phyloP scores from a whole-genome alignment of 2,888 invertebrate genomes.

The Drosophila infuscata region DNA sequence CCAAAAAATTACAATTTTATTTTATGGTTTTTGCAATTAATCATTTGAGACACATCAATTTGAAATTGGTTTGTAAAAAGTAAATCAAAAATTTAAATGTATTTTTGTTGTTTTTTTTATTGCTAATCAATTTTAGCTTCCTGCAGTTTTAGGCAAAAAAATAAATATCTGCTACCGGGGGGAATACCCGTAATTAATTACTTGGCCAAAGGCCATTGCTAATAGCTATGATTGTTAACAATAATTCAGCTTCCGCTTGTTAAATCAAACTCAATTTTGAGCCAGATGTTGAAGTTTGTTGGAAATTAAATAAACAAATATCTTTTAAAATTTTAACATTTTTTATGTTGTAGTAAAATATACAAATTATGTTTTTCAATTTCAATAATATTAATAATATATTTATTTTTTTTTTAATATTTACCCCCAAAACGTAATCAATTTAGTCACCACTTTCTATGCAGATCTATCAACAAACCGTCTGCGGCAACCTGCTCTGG shows the following conservation, averaged over 20 bases:
- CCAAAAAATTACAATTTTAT: neutral
- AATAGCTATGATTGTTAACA: neutral
- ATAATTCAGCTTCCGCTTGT: neutral
- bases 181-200: neutral
- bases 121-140: neutral
- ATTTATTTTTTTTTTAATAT: neutral
- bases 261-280: neutral
- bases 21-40: conserved; percentile 27
- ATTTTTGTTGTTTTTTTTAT: neutral
- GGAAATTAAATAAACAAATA: neutral
- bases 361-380: neutral
- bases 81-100: neutral
- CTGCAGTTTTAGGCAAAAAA: neutral
- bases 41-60: conserved; percentile 18
- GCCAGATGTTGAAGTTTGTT: neutral
- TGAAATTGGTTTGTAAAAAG: conserved; percentile 5
- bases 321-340: neutral
- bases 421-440: neutral
- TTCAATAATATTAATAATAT: no score
- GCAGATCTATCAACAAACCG: neutral
- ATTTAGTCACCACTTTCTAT: neutral
- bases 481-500: conserved; percentile 11
- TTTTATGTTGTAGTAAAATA: neutral
- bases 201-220: neutral
- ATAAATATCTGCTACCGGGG: neutral